These are phyloP conservation scores for Bathynomus jamesi DNA, from an alignment of 1,140 invertebrate genomes.

Conservation along the genomic window DNA sequence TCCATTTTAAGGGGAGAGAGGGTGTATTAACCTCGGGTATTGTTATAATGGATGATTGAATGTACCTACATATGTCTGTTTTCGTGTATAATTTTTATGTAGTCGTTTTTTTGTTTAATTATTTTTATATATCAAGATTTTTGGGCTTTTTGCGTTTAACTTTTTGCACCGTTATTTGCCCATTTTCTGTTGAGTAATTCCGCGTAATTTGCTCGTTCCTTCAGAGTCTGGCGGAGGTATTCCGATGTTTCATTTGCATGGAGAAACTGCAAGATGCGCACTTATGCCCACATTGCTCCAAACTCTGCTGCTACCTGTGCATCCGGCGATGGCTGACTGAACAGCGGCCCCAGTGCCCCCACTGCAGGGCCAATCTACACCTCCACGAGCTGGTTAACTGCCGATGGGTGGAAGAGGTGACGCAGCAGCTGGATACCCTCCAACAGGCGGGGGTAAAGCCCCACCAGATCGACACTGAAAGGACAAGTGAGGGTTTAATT, in stretches of 20 bases:
- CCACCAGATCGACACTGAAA: slow-evolving; percentile 53
- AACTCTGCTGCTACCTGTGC: slow-evolving; percentile 84
- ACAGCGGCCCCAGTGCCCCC: slow-evolving; percentile 84
- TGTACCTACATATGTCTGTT: too few relatives aligned
- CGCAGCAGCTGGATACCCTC: slow-evolving; percentile 79
- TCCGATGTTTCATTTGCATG: slow-evolving; percentile 94
- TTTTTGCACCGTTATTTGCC: too few relatives aligned
- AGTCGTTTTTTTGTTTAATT: too few relatives aligned
- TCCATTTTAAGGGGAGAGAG: too few relatives aligned
- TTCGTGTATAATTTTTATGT: too few relatives aligned
- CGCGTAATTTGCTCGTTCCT: too few relatives aligned
- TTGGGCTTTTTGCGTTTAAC: too few relatives aligned
- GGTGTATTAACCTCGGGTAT: too few relatives aligned
- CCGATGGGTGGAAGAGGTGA: slow-evolving; percentile 91
- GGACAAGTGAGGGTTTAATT: slow-evolving; percentile 49
- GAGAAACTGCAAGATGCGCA: slow-evolving; percentile 87
- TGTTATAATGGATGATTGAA: too few relatives aligned
- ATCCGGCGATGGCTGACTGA: slow-evolving; percentile 86
- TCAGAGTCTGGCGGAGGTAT: slow-evolving; percentile 81
- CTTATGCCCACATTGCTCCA: slow-evolving; percentile 87
- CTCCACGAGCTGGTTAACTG: slow-evolving; percentile 89
- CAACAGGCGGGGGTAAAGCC: slow-evolving; percentile 47
- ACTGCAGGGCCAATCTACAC: slow-evolving; percentile 79
- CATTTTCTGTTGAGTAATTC: too few relatives aligned
- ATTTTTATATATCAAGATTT: too few relatives aligned